A percentile compares a stretch with the other conserved stretches of the same genome.
Evolutionary conservation across 2,113 vertebrate species (phyloP).

Genomic region (Rhineura floridana): DNA sequence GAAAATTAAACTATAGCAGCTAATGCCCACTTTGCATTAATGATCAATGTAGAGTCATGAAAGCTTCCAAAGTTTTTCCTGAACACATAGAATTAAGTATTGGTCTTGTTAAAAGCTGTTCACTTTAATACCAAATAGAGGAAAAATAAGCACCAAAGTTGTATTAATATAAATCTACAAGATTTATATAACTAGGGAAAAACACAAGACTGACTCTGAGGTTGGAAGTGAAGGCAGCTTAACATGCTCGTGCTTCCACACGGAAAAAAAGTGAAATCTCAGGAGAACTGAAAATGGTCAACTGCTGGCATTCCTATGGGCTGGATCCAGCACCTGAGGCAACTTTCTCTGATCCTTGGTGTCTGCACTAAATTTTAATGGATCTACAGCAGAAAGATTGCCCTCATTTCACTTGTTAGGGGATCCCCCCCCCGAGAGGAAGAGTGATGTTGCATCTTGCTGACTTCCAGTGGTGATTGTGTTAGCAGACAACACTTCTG

Average conservation of each 20-base stretch:
- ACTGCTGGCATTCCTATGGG: not conserved
- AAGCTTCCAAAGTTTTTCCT: not conserved
- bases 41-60: not conserved
- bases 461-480: not conserved
- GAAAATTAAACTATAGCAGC: not conserved
- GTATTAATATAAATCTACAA: not conserved
- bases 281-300: not conserved
- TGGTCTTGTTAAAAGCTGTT: not conserved
- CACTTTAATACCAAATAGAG: not conserved
- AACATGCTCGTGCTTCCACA: not conserved
- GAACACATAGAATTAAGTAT: not conserved
- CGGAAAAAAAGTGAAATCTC: too few relatives aligned
- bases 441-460: not conserved
- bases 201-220: not conserved
- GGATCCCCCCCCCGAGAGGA: not conserved
- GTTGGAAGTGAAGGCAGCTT: not conserved
- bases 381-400: not conserved
- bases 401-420: not conserved
- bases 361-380: not conserved
- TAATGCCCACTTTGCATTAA: not conserved
- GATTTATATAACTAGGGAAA: not conserved
- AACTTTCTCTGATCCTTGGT: not conserved
- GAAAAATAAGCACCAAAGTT: not conserved
- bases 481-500: not conserved
- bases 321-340: not conserved